A percentile compares a stretch with the other conserved stretches of the same genome.
These are phyloP conservation scores for Brenthis ino DNA, from an alignment of 2,888 invertebrate species.

Conservation along the genomic window DNA sequence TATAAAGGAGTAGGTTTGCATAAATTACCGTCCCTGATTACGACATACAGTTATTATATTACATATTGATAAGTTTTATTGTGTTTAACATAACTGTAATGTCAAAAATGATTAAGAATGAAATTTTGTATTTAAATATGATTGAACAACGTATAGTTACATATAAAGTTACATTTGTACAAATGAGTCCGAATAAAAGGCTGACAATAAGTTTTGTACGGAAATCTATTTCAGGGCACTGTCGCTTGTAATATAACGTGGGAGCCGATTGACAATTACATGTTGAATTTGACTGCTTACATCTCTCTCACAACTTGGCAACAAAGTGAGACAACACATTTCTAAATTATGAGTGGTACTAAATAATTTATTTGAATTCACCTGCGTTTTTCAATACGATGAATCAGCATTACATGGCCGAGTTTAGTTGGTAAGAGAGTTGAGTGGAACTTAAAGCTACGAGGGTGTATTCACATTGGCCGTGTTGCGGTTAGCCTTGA, in stretches of 20 bases:
- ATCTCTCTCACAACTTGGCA: conserved; percentile 33
- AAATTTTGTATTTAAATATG: neutral
- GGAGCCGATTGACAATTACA: conserved; percentile 41
- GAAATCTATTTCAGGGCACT: conserved; percentile 19
- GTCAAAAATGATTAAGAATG: too few species aligned
- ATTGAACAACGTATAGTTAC: too few species aligned
- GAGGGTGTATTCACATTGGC: conserved; percentile 33
- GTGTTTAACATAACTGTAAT: too few species aligned
- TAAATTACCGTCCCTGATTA: too few species aligned
- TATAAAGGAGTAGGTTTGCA: too few species aligned
- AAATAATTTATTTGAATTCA: conserved; percentile 42
- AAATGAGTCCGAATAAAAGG: neutral
- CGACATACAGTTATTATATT: too few species aligned
- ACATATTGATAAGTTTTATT: too few species aligned
- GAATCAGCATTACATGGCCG: conserved; percentile 40
- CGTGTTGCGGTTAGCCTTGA: conserved; percentile 46
- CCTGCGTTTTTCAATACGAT: conserved; percentile 41
- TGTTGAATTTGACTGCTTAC: conserved; percentile 36
- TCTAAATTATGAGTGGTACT: conserved; percentile 38
- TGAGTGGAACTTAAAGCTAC: conserved; percentile 24
- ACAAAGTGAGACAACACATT: conserved; percentile 33
- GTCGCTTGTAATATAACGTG: conserved; percentile 34
- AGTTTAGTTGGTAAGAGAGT: conserved; percentile 29
- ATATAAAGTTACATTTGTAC: neutral
- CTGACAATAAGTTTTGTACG: conserved; percentile 4